phyloP scores from a whole-genome alignment of 37 sponge, comb jelly and placozoan genomes.

The Crambe crambe region DNA sequence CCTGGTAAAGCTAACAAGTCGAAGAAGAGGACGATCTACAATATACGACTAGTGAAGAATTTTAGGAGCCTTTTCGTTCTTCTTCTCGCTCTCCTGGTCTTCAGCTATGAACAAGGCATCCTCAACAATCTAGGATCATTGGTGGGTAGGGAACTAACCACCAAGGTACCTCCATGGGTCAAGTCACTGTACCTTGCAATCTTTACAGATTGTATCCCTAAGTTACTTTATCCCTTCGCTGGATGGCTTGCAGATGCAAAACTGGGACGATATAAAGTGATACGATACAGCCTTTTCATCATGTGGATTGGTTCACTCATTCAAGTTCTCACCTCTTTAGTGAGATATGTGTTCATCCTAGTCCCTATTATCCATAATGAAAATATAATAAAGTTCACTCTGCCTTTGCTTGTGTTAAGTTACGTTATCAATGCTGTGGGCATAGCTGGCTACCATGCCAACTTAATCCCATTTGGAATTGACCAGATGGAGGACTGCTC shows the following conservation, averaged over 20 bases:
- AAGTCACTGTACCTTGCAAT: neutral
- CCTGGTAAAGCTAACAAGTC: too few relatives aligned
- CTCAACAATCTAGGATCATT: neutral
- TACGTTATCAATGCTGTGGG: constrained; percentile 43
- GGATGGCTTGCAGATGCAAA: constrained; percentile 67
- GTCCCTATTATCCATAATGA: neutral
- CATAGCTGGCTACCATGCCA: constrained; percentile 48
- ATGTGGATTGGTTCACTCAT: constrained; percentile 41
- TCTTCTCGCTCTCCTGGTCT: constrained; percentile 33
- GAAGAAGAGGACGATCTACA: too few relatives aligned
- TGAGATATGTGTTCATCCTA: neutral
- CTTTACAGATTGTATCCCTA: constrained; percentile 1
- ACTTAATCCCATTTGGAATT: constrained; percentile 58
- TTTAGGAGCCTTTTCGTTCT: constrained; percentile 12
- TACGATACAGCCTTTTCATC: constrained; percentile 28
- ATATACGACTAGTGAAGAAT: neutral
- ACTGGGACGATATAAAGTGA: constrained; percentile 52
- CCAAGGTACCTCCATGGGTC: neutral
- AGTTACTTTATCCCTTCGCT: constrained; percentile 45
- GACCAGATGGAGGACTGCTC: constrained; percentile 62
- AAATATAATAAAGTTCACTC: neutral
- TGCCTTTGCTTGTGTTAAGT: neutral
- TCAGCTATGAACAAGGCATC: constrained; percentile 38
- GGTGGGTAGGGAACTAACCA: neutral
- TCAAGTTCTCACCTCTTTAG: neutral